Base-by-base conservation (phyloP, 2,113 vertebrate species). In the Alethe diademata region DNA sequence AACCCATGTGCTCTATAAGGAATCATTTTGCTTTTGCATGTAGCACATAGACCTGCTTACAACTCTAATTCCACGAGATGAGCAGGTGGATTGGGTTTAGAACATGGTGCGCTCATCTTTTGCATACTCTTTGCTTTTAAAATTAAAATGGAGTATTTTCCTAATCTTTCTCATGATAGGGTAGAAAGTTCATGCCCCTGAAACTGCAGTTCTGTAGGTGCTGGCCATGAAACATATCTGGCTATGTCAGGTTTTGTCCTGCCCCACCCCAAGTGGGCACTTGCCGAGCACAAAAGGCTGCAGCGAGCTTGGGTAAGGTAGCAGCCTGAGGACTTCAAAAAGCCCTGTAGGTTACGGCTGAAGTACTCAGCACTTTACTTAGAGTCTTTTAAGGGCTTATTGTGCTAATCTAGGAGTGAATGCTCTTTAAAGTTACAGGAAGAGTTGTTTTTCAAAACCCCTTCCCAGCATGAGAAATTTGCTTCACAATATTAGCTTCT, bases 261-360 rank as follows among this genome's bases (percentile, higher is more conserved):
- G 16, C 71, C 33, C 14, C 0, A 6, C 8, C 9, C 35, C 5
- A 13, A 5, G 3, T 1, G 24, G 22, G 31, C 17, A 74, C 15
- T 14, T 40, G 35, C 5, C 0, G 0, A 81, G 17, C 19, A 74
- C 6, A 25, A 36, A 56, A 87, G 50, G 14, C 3, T 73, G 51
- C 3, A 3, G 22, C 5, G 25, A 36, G 20, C 19, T 19, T 43
- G 40, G 13, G 26, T 31, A 61, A 54, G 26, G 26, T 3, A 35
- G 65, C 23, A 45, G 45, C 33, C 38, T 10, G 19, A 29, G 43
- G 14, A 61, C 48, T 75, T 85, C 24, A 62, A 45, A 90, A 36
- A 69, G 24, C 5, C 23, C 15, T 35, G 7, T 11, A 48, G 43
- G 19, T 51, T 70, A 54, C 1, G 16, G 66, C 23, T 79, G 20